Conservation (phyloP, 2,797 vertebrate species). For the Valencia hispanica region DNA sequence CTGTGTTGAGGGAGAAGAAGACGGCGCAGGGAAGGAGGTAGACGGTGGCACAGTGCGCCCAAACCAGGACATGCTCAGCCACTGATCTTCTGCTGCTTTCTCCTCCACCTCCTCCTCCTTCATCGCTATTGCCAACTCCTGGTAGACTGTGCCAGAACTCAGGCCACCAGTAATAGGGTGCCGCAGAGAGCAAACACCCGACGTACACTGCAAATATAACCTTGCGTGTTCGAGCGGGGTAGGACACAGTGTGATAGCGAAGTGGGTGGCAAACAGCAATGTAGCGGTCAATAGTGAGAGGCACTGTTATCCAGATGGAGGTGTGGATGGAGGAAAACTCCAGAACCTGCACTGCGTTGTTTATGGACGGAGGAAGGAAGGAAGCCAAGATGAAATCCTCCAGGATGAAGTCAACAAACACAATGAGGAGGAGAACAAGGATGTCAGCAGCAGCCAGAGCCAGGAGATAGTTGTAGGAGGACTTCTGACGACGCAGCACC, state of each 20-base stretch:
- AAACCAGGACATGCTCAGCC: constrained; percentile 90
- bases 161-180: constrained; percentile 98
- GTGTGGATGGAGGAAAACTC: constrained; percentile 98
- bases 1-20: constrained; percentile 93
- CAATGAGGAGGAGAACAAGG: constrained; percentile 93
- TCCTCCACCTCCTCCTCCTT: constrained; percentile 35
- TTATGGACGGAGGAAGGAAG: constrained; percentile 87
- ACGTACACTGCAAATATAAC: constrained; percentile 91
- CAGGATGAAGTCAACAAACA: constrained; percentile 95
- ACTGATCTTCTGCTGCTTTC: constrained; percentile 78
- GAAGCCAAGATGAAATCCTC: constrained; percentile 92
- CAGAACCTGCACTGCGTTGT: constrained; percentile 91
- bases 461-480: constrained; percentile 97
- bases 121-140: constrained; percentile 44
- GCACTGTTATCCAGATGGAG: constrained; percentile 97
- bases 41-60: constrained; percentile 93
- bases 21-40: constrained; percentile 95
- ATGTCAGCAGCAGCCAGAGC: constrained; percentile 95
- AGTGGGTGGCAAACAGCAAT: constrained; percentile 96
- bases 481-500: constrained; percentile 95
- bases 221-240: constrained; percentile 91
- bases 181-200: constrained; percentile 90
- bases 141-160: constrained; percentile 91
- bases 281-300: constrained; percentile 93
- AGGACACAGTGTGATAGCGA: constrained; percentile 93